A percentile compares a stretch with the other conserved stretches of the same genome.
phyloP scores from a whole-genome alignment of 2,797 vertebrate species.

The Cetoscarus ocellatus region DNA sequence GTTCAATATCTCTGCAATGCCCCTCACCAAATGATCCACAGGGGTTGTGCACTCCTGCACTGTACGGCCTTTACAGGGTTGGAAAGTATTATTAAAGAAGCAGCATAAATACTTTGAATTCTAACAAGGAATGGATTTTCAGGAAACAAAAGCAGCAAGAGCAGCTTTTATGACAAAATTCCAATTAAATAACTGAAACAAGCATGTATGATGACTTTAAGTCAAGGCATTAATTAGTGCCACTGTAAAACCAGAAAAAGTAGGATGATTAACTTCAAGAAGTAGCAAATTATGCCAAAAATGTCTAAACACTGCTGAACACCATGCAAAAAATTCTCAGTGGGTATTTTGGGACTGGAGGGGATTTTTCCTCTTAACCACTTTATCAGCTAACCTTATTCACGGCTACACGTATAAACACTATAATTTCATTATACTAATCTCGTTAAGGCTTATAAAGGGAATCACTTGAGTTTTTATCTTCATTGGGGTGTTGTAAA shows the following conservation, averaged over 20 bases:
- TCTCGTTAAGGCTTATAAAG: conserved; percentile 3
- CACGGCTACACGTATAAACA: conserved; percentile 14
- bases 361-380: conserved; percentile 10
- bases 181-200: too few species aligned
- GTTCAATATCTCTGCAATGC: too few species aligned
- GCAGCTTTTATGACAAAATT: too few species aligned
- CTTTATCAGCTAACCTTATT: conserved; percentile 11
- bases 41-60: too few species aligned
- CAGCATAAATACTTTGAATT: too few species aligned
- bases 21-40: too few species aligned
- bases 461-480: neutral
- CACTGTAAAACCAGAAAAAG: neutral
- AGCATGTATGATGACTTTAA: too few species aligned
- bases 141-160: too few species aligned
- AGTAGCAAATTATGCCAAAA: neutral
- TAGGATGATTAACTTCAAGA: neutral
- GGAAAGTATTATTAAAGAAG: neutral
- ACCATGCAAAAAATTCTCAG: neutral
- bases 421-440: conserved; percentile 11
- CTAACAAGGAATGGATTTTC: too few species aligned
- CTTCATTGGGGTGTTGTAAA: conserved; percentile 3
- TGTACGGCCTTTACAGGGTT: neutral
- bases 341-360: neutral
- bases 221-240: too few species aligned
- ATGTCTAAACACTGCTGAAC: neutral